Percentiles rank a stretch among this genome's conserved stretches.
phyloP scores from a whole-genome alignment of 35 echinoderm and acorn worm species.

The Hemicentrotus pulcherrimus region DNA sequence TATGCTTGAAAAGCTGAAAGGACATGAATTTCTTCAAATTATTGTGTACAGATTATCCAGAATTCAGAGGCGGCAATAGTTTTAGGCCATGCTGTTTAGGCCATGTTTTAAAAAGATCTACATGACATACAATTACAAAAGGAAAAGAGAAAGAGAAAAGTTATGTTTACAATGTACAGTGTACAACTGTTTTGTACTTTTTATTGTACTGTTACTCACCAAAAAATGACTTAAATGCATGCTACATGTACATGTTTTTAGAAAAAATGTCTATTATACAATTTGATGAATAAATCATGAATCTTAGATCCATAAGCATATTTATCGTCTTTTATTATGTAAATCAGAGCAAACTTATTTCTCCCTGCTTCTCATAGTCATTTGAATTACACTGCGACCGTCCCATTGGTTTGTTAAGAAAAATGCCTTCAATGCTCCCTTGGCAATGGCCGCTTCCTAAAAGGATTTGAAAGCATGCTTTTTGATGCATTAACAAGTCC shows the following conservation, averaged over 20 bases:
- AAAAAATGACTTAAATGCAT: slow-evolving; percentile 18
- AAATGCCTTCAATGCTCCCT: too few species aligned
- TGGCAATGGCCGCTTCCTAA: too few species aligned
- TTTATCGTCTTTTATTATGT: not conserved
- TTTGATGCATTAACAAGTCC: not conserved
- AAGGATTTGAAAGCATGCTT: too few species aligned
- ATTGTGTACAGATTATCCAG: too few species aligned
- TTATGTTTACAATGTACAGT: slow-evolving; percentile 39
- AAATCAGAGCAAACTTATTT: not conserved
- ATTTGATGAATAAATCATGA: not conserved
- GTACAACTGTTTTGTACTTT: slow-evolving; percentile 48
- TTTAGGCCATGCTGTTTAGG: too few species aligned
- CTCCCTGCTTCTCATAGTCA: not conserved
- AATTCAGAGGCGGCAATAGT: too few species aligned
- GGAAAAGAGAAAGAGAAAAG: not conserved
- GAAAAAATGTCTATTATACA: slow-evolving; percentile 15
- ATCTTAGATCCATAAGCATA: not conserved
- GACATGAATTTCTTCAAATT: too few species aligned
- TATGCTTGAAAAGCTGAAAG: too few species aligned
- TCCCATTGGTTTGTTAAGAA: not conserved
- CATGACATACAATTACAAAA: not conserved
- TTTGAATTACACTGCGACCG: not conserved
- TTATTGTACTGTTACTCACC: slow-evolving; percentile 48
- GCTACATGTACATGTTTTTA: slow-evolving; percentile 1
- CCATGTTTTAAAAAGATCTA: too few species aligned